Percentiles rank a stretch among this genome's conserved stretches.
Conservation (phyloP, 2,888 invertebrate genomes). For the Oscheius onirici region DNA sequence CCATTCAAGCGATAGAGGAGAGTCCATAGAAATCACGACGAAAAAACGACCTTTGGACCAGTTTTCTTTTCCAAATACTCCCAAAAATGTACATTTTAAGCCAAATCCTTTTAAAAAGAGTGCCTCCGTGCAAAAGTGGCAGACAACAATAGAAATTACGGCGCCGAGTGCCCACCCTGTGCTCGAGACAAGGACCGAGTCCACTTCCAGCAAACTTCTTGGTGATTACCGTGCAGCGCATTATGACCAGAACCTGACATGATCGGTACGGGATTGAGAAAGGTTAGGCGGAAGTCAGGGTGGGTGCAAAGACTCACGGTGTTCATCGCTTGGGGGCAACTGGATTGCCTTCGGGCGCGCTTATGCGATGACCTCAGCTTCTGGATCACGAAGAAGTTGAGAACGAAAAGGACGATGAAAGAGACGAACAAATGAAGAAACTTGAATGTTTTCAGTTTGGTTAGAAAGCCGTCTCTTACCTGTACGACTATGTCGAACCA, state of each 20-base stretch:
- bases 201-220: conserved; percentile 20
- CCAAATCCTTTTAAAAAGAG: conserved; percentile 2
- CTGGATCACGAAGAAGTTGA: conserved; percentile 55
- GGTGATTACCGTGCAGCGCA: conserved; percentile 13
- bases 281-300: not conserved
- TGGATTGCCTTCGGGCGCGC: conserved; percentile 53
- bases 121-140: conserved; percentile 19
- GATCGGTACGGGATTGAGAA: not conserved
- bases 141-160: conserved; percentile 21
- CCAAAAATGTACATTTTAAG: not conserved
- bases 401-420: conserved; percentile 53
- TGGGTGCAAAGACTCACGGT: conserved; percentile 31
- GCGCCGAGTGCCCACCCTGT: conserved; percentile 22
- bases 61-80: not conserved
- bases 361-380: conserved; percentile 56
- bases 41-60: not conserved
- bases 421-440: conserved; percentile 62
- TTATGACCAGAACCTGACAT: conserved; percentile 20
- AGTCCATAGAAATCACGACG: not conserved
- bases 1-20: not conserved
- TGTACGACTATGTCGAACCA: conserved; percentile 30
- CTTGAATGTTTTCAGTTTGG: conserved; percentile 44
- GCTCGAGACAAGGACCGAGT: conserved; percentile 23
- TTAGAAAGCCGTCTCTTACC: conserved; percentile 2
- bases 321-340: conserved; percentile 46